phyloP scores from a whole-genome alignment of 2,888 invertebrate genomes.

The Epirrita christyi region DNA sequence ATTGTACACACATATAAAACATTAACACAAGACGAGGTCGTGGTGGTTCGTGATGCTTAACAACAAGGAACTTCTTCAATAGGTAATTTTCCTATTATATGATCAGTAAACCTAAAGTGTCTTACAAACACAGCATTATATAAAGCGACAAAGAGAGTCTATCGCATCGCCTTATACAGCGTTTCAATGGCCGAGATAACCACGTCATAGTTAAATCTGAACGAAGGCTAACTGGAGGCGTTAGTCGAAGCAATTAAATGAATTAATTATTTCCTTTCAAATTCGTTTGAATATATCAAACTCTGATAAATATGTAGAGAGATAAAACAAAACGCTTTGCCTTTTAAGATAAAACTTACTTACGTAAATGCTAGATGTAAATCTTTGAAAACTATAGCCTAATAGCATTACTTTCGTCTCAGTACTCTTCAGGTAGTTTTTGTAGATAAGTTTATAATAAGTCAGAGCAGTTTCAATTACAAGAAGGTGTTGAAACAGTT shows the following conservation, averaged over 20 bases:
- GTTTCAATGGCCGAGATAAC: slow-evolving; percentile 66
- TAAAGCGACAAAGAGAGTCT: slow-evolving; percentile 62
- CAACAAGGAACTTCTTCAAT: too few relatives aligned
- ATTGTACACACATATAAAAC: too few relatives aligned
- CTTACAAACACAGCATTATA: slow-evolving; percentile 16
- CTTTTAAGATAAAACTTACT: not conserved
- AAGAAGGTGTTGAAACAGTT: too few relatives aligned
- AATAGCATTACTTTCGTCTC: too few relatives aligned
- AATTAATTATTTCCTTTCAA: slow-evolving; percentile 81
- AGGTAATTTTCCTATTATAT: too few relatives aligned
- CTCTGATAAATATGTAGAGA: slow-evolving; percentile 22
- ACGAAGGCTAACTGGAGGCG: slow-evolving; percentile 79
- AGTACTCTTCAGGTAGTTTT: too few relatives aligned
- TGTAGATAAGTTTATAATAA: too few relatives aligned
- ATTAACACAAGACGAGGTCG: too few relatives aligned
- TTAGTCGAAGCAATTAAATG: slow-evolving; percentile 73
- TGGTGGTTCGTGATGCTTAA: too few relatives aligned
- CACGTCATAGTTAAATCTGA: slow-evolving; percentile 78
- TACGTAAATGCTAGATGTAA: too few relatives aligned
- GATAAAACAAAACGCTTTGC: slow-evolving; percentile 19
- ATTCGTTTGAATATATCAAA: slow-evolving; percentile 62
- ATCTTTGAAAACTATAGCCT: too few relatives aligned
- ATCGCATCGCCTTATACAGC: slow-evolving; percentile 75
- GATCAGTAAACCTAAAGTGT: slow-evolving; percentile 1
- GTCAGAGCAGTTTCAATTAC: too few relatives aligned